Evolutionary conservation across 2,113 vertebrate genomes (phyloP).

Genomic region (Pseudopodoces humilis): DNA sequence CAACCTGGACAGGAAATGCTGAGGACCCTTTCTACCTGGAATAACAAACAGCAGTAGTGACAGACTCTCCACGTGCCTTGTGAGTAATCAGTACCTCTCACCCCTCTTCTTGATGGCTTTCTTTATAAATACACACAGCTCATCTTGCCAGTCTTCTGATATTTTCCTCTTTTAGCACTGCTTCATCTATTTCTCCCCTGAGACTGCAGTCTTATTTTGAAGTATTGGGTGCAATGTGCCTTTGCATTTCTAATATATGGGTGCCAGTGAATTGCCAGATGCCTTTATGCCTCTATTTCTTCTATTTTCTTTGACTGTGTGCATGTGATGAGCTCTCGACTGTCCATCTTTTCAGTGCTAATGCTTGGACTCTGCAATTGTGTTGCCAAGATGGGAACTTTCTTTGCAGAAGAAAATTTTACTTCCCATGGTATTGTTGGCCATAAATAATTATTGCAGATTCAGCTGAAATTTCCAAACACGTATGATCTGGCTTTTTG

Average conservation of each 20-base stretch:
- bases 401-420: not conserved
- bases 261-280: too few relatives aligned
- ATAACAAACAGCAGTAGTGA: not conserved
- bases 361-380: not conserved
- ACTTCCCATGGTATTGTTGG: not conserved
- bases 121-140: not conserved
- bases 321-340: fast-evolving
- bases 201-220: not conserved
- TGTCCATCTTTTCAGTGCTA: not conserved
- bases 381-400: not conserved
- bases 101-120: not conserved
- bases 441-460: not conserved
- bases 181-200: not conserved
- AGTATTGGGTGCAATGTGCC: not conserved
- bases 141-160: not conserved
- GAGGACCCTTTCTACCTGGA: not conserved
- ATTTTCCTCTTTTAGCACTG: not conserved
- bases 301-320: fast-evolving
- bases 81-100: not conserved
- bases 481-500: not conserved
- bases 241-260: not conserved
- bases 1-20: not conserved
- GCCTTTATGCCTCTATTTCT: not conserved
- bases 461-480: not conserved
- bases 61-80: not conserved